Percentiles rank a stretch among this genome's conserved stretches.
Evolutionary conservation across 2,797 vertebrate species (phyloP).

Genomic region (Spinus pinus): DNA sequence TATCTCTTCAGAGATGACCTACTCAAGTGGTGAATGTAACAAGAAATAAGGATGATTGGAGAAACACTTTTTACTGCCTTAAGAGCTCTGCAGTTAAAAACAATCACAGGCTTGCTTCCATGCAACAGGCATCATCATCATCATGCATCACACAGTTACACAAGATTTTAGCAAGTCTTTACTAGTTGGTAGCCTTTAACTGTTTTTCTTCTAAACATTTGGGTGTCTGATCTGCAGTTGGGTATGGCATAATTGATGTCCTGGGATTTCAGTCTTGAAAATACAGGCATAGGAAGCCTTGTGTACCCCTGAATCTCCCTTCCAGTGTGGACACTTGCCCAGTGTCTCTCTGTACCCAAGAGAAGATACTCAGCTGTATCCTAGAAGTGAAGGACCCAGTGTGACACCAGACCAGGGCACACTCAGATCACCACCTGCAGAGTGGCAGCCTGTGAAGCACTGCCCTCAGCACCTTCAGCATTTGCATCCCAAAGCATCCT

Average conservation of each 20-base stretch:
- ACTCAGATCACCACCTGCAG: background rate
- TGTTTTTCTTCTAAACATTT: background rate
- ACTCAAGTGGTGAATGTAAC: slow-evolving; percentile 19
- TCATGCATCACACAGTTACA: slow-evolving; percentile 16
- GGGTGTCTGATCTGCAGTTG: background rate
- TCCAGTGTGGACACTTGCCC: background rate
- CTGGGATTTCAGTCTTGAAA: background rate
- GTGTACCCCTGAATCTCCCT: background rate
- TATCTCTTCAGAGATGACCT: slow-evolving; percentile 42
- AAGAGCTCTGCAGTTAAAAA: slow-evolving; percentile 5
- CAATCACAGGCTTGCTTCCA: background rate
- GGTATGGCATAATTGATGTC: background rate
- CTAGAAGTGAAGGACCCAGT: background rate
- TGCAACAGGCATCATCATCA: background rate
- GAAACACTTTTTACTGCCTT: background rate
- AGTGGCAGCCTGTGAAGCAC: background rate
- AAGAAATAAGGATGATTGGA: slow-evolving; percentile 1
- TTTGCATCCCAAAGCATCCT: background rate
- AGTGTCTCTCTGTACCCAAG: background rate
- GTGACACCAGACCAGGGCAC: background rate
- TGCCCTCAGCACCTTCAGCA: background rate
- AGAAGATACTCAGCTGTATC: background rate
- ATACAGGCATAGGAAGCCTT: background rate
- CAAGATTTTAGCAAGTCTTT: background rate
- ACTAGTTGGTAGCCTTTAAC: background rate